Percentiles rank a stretch among this genome's conserved stretches.
These are phyloP conservation scores for Scomber scombrus DNA, from an alignment of 2,113 vertebrate genomes.

Conservation along the genomic window DNA sequence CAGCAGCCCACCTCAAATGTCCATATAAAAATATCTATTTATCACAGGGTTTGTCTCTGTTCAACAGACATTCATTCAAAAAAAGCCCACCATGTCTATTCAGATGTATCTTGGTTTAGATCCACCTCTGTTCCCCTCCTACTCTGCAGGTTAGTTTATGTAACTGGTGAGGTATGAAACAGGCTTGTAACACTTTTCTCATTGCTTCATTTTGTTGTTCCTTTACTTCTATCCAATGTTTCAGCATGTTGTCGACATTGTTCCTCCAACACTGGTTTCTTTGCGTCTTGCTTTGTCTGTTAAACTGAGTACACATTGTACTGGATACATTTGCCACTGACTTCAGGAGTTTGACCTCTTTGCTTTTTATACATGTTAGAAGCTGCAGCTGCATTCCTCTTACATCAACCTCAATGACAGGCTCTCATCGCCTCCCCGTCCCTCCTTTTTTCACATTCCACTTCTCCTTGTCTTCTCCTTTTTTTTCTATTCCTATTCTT, in stretches of 20 bases:
- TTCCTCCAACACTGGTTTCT: background rate
- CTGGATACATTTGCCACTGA: conserved; percentile 25
- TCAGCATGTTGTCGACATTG: background rate
- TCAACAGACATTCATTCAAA: background rate
- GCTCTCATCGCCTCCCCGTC: conserved; percentile 2
- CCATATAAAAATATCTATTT: background rate
- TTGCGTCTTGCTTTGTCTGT: background rate
- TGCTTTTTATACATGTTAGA: conserved; percentile 68
- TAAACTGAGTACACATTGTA: conserved; percentile 5
- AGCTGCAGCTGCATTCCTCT: conserved; percentile 75
- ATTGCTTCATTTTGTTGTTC: background rate
- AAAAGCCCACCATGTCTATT: background rate
- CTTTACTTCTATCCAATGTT: background rate
- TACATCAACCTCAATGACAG: conserved; percentile 45
- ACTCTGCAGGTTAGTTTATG: conserved; percentile 11
- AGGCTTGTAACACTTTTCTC: background rate
- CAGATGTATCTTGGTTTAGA: conserved; percentile 2
- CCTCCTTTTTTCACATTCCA: conserved; percentile 40
- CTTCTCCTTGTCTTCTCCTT: background rate
- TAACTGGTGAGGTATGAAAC: conserved; percentile 5
- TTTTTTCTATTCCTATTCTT: background rate
- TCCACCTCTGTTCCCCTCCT: conserved; percentile 7
- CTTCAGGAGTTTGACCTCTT: conserved; percentile 54
- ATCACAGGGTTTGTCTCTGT: background rate
- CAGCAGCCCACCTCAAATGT: background rate